These are phyloP conservation scores for Leontocebus nigricollis DNA, from an alignment of 2,797 vertebrate species.

Conservation along the genomic window DNA sequence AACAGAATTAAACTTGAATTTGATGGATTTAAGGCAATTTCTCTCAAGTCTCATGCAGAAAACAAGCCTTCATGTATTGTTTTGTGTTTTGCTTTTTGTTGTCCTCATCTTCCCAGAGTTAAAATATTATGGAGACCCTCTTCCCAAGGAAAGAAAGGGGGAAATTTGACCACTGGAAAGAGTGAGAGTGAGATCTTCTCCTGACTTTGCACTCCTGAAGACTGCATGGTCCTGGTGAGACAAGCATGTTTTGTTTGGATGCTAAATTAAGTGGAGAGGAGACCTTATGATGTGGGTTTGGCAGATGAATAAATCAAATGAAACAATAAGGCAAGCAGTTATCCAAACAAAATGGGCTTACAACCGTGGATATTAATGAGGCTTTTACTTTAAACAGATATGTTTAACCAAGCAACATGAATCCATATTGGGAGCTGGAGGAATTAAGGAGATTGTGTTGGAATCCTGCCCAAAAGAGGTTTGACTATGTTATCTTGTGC, in stretches of 20 bases:
- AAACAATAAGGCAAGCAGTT: conserved; percentile 61
- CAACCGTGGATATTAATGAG: conserved; percentile 70
- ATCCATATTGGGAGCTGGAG: conserved; percentile 71
- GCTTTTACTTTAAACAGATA: conserved; percentile 66
- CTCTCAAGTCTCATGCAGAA: background rate
- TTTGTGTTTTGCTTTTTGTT: background rate
- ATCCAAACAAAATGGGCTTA: conserved; percentile 69
- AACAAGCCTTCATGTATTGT: background rate
- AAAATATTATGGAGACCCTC: background rate
- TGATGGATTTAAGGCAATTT: background rate
- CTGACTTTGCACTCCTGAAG: background rate
- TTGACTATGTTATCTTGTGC: conserved; percentile 56
- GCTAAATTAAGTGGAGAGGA: conserved; percentile 47
- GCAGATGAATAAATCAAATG: conserved; percentile 68
- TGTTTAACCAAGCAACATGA: conserved; percentile 73
- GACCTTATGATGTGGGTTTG: background rate
- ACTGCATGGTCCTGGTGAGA: accelerated
- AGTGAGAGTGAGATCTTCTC: background rate
- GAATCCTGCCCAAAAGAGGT: conserved; percentile 69
- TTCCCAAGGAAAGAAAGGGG: background rate
- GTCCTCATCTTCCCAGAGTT: background rate
- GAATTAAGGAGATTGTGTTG: conserved; percentile 75
- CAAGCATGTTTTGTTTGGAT: background rate
- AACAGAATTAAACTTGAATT: background rate
- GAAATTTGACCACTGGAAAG: background rate